Evolutionary conservation across 2,113 vertebrate species (phyloP).

Genomic region (Microcebus tavaratra): DNA sequence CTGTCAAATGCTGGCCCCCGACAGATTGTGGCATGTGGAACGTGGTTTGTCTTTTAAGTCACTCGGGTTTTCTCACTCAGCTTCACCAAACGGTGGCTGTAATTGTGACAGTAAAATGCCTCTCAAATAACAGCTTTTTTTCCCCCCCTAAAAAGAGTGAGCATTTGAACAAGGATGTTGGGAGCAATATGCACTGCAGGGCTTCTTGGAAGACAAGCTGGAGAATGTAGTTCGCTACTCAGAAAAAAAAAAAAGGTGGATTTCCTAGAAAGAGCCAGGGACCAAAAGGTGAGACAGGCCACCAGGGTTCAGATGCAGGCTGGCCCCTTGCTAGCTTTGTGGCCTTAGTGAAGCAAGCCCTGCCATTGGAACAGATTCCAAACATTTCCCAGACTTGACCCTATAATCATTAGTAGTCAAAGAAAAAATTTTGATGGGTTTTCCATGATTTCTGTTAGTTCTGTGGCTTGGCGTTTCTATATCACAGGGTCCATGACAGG

Average conservation of each 20-base stretch:
- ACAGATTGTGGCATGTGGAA: conserved; percentile 49
- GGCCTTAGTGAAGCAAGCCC: not conserved
- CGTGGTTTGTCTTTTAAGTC: conserved; percentile 55
- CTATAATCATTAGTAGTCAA: not conserved
- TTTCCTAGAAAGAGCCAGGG: not conserved
- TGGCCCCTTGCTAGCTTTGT: not conserved
- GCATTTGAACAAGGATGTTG: conserved; percentile 17
- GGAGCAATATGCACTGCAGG: not conserved
- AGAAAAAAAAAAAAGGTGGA: not conserved
- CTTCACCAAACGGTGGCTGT: conserved; percentile 54
- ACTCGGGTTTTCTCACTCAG: not conserved
- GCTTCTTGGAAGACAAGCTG: not conserved
- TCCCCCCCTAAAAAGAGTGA: conserved; percentile 13
- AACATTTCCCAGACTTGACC: not conserved
- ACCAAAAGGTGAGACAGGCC: not conserved
- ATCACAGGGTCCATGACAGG: not conserved
- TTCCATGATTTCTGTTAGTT: not conserved
- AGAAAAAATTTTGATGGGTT: not conserved
- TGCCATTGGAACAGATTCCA: not conserved
- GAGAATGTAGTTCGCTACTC: not conserved
- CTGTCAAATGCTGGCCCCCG: conserved; percentile 42
- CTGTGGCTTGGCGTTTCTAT: not conserved
- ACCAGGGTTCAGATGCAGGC: no score
- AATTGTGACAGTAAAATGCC: conserved; percentile 54
- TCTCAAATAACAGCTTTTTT: conserved; percentile 35